Evolutionary conservation across 2,797 vertebrate genomes (phyloP).

Genomic region (Galago senegalensis): DNA sequence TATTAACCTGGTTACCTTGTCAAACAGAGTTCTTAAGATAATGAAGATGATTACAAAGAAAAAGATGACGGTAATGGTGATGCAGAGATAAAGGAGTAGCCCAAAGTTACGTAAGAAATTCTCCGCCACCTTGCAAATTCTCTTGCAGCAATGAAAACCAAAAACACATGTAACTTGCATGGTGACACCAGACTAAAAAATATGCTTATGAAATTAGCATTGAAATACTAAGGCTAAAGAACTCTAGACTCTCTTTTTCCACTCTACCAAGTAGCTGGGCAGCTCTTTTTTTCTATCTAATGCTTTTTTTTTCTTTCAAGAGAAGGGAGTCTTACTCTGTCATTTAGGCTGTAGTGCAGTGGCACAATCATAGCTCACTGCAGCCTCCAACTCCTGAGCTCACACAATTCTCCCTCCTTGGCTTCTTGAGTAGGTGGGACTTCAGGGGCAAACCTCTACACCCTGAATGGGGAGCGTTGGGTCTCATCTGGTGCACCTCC

Average conservation of each 20-base stretch:
- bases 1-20: slow-evolving; percentile 55
- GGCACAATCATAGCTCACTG: not conserved
- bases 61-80: slow-evolving; percentile 32
- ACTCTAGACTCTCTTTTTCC: not conserved
- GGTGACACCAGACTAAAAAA: slow-evolving; percentile 34
- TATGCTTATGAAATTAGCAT: slow-evolving; percentile 19
- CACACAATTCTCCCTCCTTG: not conserved
- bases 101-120: slow-evolving; percentile 41
- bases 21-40: slow-evolving; percentile 62
- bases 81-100: slow-evolving; percentile 54
- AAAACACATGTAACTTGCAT: not conserved
- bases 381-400: not conserved
- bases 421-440: not conserved
- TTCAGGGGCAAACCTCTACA: not conserved
- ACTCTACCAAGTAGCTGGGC: not conserved
- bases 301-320: not conserved
- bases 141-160: slow-evolving; percentile 40
- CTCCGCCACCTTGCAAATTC: not conserved
- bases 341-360: too few relatives aligned
- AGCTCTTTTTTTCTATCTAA: not conserved
- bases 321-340: not conserved
- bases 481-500: not conserved
- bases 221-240: slow-evolving; percentile 20
- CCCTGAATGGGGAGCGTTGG: not conserved
- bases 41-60: slow-evolving; percentile 63